Percentiles rank a stretch among this genome's conserved stretches.
Conservation (phyloP, 1,140 invertebrate genomes). For the Cylas formicarius region DNA sequence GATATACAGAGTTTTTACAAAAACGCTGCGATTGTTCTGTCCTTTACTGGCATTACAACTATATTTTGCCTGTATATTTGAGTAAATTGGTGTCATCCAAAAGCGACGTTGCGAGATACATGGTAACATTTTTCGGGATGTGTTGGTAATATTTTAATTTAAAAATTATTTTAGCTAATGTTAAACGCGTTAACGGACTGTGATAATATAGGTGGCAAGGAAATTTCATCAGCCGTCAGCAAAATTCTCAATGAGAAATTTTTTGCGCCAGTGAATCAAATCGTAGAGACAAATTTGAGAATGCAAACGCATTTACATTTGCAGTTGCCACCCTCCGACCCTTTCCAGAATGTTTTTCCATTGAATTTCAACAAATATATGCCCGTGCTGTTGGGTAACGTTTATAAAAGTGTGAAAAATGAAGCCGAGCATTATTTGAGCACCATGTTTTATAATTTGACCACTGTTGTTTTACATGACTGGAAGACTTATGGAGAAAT, state of each 20-base stretch:
- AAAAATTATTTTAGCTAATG: conserved; percentile 51
- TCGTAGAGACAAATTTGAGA: conserved; percentile 86
- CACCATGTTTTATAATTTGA: conserved; percentile 94
- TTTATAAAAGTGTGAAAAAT: conserved; percentile 41
- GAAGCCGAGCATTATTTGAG: conserved; percentile 89
- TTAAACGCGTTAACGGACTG: conserved; percentile 59
- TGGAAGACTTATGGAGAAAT: conserved; percentile 97
- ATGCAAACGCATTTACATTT: conserved; percentile 86
- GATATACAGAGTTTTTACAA: conserved; percentile 53
- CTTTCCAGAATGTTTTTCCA: conserved; percentile 33
- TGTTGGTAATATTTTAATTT: conserved; percentile 11
- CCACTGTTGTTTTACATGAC: conserved; percentile 93
- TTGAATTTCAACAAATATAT: conserved; percentile 30
- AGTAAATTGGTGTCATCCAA: conserved; percentile 58
- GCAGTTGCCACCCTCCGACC: conserved; percentile 60
- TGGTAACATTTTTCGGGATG: conserved; percentile 43
- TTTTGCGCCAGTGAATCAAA: conserved; percentile 69
- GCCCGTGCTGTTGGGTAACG: conserved; percentile 26
- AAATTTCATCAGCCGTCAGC: conserved; percentile 26
- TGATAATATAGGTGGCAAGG: conserved; percentile 30
- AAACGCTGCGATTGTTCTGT: conserved; percentile 65
- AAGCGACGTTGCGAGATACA: conserved; percentile 52
- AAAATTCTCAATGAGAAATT: conserved; percentile 46
- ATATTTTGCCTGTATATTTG: conserved; percentile 67
- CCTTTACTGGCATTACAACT: conserved; percentile 74